A percentile compares a stretch with the other conserved stretches of the same genome.
These are phyloP conservation scores for Rhinella marina DNA, from an alignment of 2,797 vertebrate genomes.

Conservation along the genomic window DNA sequence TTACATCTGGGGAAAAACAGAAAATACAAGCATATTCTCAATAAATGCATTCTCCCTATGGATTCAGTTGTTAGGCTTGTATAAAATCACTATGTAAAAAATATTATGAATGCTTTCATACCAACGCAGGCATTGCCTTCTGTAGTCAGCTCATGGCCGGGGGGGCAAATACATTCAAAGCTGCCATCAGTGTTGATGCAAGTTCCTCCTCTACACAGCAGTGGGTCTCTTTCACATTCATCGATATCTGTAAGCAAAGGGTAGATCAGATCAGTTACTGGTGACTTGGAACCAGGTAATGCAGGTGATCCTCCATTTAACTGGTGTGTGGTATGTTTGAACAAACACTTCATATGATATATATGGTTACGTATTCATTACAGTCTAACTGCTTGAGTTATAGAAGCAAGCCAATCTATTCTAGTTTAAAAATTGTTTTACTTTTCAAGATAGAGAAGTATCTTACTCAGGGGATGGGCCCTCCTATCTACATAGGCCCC, in stretches of 20 bases:
- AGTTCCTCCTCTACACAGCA: slow-evolving; percentile 86
- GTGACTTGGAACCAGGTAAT: neutral
- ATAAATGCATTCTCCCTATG: neutral
- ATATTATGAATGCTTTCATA: slow-evolving; percentile 63
- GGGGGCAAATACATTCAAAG: slow-evolving; percentile 88
- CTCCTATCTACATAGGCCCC: too few species aligned
- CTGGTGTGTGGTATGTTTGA: too few species aligned
- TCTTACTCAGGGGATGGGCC: neutral
- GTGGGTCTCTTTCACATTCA: slow-evolving; percentile 88
- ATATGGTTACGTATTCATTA: too few species aligned
- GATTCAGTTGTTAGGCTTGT: neutral
- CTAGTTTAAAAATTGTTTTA: too few species aligned
- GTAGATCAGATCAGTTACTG: neutral
- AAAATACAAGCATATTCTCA: neutral
- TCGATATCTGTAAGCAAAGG: slow-evolving; percentile 81
- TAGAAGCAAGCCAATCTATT: too few species aligned
- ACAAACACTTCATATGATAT: too few species aligned
- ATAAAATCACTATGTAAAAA: neutral
- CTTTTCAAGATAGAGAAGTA: neutral
- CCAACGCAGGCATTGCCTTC: slow-evolving; percentile 87
- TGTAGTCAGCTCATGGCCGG: slow-evolving; percentile 79
- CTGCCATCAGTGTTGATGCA: slow-evolving; percentile 93
- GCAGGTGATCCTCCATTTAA: too few species aligned
- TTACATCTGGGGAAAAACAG: slow-evolving; percentile 76
- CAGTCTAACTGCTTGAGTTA: too few species aligned